Percentiles rank a stretch among this genome's conserved stretches.
phyloP scores from a whole-genome alignment of 2,888 invertebrate genomes.

The Polia nebulosa region DNA sequence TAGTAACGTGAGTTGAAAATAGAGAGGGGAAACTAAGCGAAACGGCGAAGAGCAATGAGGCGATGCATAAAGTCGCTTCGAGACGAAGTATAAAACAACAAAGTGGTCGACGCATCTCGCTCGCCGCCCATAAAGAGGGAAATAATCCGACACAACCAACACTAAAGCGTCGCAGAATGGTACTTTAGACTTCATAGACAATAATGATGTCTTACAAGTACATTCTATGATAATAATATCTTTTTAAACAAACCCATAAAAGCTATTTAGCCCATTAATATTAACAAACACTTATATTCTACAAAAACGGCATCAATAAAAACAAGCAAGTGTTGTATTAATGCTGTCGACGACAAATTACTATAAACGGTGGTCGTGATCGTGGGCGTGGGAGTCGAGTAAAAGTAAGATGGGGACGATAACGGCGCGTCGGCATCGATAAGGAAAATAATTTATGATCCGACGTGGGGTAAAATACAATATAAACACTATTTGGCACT shows the following conservation, averaged over 20 bases:
- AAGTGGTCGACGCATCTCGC: constrained; percentile 88
- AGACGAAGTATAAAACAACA: constrained; percentile 90
- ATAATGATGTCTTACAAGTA: constrained; percentile 82
- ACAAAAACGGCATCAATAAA: constrained; percentile 70
- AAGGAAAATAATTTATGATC: constrained; percentile 79
- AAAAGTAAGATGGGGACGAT: constrained; percentile 80
- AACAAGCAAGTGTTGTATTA: constrained; percentile 73
- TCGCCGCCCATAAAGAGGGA: constrained; percentile 84
- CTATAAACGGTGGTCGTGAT: constrained; percentile 79
- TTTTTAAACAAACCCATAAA: constrained; percentile 56
- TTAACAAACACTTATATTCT: constrained; percentile 47
- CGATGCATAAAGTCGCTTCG: constrained; percentile 88
- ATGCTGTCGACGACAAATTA: constrained; percentile 80
- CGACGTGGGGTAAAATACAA: constrained; percentile 69
- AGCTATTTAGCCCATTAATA: constrained; percentile 39
- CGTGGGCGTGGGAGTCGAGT: constrained; percentile 78
- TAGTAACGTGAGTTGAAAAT: constrained; percentile 88
- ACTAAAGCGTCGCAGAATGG: constrained; percentile 76
- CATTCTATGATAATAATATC: constrained; percentile 69
- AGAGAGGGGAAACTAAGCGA: constrained; percentile 88
- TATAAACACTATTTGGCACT: constrained; percentile 64
- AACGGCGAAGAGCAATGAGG: constrained; percentile 89
- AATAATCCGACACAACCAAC: constrained; percentile 85
- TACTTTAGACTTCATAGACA: constrained; percentile 84
- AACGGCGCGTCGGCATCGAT: constrained; percentile 79